phyloP scores from a whole-genome alignment of 2,797 vertebrate genomes.

The Ciconia nigra region DNA sequence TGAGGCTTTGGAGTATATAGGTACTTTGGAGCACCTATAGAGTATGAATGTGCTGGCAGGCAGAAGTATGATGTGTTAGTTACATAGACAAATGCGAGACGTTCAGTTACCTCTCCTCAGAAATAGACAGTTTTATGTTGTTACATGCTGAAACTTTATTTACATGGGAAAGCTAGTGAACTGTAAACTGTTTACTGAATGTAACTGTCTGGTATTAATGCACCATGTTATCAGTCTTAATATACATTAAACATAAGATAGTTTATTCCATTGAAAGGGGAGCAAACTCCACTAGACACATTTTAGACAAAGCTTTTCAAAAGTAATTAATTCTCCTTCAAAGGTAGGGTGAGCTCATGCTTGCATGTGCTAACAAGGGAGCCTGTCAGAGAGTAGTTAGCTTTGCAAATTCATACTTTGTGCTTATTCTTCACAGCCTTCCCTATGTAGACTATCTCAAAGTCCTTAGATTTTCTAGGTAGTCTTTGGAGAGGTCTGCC shows the following conservation, averaged over 20 bases:
- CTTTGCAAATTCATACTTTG: background rate
- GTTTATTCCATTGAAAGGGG: background rate
- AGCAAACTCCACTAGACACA: background rate
- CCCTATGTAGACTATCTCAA: background rate
- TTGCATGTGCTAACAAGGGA: background rate
- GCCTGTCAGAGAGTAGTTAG: background rate
- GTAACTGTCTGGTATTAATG: background rate
- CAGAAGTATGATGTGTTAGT: background rate
- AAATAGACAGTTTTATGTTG: background rate
- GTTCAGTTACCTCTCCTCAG: background rate
- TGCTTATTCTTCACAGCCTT: background rate
- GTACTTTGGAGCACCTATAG: background rate
- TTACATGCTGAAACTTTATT: background rate
- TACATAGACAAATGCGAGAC: background rate
- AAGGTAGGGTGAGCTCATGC: background rate
- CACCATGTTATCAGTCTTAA: background rate
- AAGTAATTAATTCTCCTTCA: background rate
- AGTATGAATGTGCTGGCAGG: background rate
- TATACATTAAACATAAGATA: background rate
- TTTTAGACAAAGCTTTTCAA: background rate
- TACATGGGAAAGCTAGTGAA: background rate
- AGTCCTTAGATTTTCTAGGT: background rate
- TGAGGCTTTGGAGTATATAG: background rate
- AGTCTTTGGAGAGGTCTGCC: background rate
- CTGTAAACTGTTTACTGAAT: background rate